A percentile compares a stretch with the other conserved stretches of the same genome.
These are phyloP conservation scores for Clinocottus analis DNA, from an alignment of 2,113 vertebrate genomes.

Conservation along the genomic window DNA sequence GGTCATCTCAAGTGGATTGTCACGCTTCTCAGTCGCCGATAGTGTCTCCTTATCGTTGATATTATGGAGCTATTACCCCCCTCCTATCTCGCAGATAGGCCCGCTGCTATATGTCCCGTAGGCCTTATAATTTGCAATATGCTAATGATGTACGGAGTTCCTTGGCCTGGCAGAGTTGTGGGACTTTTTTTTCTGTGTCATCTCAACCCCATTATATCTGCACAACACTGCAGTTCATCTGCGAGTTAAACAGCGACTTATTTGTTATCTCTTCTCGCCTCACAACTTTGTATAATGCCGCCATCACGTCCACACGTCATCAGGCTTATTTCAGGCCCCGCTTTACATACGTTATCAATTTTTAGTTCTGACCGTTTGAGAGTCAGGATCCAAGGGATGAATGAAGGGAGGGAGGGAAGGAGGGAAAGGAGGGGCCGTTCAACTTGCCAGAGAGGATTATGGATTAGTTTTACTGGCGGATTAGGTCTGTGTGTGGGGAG, in stretches of 20 bases:
- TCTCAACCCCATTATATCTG: not conserved
- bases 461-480: constrained; percentile 84
- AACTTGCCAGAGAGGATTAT: constrained; percentile 82
- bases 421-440: constrained; percentile 40
- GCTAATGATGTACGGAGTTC: constrained; percentile 25
- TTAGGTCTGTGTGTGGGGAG: constrained; percentile 76
- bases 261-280: not conserved
- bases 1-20: constrained; percentile 39
- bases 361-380: constrained; percentile 47
- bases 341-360: constrained; percentile 13
- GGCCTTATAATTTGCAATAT: constrained; percentile 43
- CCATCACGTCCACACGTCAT: not conserved
- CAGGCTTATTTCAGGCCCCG: not conserved
- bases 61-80: constrained; percentile 52
- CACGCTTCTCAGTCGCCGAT: constrained; percentile 17
- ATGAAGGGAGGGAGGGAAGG: constrained; percentile 6
- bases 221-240: not conserved
- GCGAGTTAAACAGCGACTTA: not conserved
- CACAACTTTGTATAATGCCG: not conserved
- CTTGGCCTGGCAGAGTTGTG: constrained; percentile 31
- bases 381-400: constrained; percentile 46
- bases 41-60: constrained; percentile 60
- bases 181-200: not conserved
- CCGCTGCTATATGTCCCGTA: constrained; percentile 20
- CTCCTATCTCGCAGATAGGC: constrained; percentile 43